These are phyloP conservation scores for Maconellicoccus hirsutus DNA, from an alignment of 1,140 invertebrate species.

Conservation along the genomic window DNA sequence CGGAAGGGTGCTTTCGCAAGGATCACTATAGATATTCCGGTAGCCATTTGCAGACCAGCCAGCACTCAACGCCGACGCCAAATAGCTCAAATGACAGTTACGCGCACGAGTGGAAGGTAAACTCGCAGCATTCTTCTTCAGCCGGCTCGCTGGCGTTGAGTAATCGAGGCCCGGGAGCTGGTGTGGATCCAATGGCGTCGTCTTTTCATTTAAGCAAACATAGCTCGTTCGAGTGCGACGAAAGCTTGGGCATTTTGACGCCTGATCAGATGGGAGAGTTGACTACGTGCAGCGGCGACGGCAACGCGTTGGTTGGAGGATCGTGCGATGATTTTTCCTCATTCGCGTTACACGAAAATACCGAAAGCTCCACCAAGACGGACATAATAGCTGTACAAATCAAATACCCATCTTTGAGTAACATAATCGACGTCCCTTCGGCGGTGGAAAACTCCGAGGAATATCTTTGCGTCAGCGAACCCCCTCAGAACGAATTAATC, in stretches of 20 bases:
- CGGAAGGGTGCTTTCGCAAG: constrained; percentile 14
- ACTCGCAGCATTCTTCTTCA: constrained; percentile 33
- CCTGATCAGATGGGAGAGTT: constrained; percentile 75
- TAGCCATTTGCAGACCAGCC: constrained; percentile 21
- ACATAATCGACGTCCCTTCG: neutral
- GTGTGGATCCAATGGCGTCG: neutral
- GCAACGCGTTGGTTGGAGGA: neutral
- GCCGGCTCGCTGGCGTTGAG: constrained; percentile 31
- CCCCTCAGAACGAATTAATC: constrained; percentile 2
- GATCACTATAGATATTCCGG: constrained; percentile 12
- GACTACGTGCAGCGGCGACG: constrained; percentile 16
- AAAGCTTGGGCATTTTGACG: constrained; percentile 69
- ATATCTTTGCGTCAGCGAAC: neutral
- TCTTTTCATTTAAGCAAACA: constrained; percentile 44
- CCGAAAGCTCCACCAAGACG: neutral
- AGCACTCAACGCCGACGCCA: constrained; percentile 27
- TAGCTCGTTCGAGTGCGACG: constrained; percentile 60
- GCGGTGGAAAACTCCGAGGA: constrained; percentile 9
- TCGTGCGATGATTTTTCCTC: constrained; percentile 6
- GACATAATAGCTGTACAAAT: neutral
- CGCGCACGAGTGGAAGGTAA: constrained; percentile 32
- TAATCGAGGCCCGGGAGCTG: constrained; percentile 28
- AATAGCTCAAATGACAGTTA: constrained; percentile 30
- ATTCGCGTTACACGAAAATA: neutral
- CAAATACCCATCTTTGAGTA: constrained; percentile 1